Evolutionary conservation across 1,140 invertebrate genomes (phyloP).

Genomic region (Chlorops oryzae): DNA sequence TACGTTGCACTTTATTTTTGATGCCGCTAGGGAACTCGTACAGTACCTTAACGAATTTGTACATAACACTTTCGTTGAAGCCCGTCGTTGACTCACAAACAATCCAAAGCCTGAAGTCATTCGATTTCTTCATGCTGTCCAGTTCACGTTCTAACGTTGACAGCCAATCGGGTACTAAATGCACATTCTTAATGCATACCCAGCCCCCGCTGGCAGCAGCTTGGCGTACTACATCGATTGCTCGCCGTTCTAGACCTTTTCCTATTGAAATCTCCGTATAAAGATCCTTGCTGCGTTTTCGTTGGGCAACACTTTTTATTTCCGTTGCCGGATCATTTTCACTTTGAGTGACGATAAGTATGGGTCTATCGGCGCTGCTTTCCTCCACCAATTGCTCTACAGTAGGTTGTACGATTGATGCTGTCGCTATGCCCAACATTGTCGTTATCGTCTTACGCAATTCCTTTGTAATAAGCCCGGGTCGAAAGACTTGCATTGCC

Average conservation of each 20-base stretch:
- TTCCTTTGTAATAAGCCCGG: slow-evolving; percentile 70
- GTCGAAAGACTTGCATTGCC: slow-evolving; percentile 71
- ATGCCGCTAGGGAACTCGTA: slow-evolving; percentile 72
- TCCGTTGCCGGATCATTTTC: slow-evolving; percentile 81
- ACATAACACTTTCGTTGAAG: slow-evolving; percentile 32
- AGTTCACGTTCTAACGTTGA: slow-evolving; percentile 68
- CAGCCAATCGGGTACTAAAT: slow-evolving; percentile 75
- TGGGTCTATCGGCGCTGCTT: slow-evolving; percentile 55
- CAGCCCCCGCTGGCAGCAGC: slow-evolving; percentile 35
- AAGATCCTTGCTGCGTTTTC: slow-evolving; percentile 52
- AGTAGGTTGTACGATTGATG: slow-evolving; percentile 31
- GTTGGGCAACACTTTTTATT: slow-evolving; percentile 58
- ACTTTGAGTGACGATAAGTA: slow-evolving; percentile 67
- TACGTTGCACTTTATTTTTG: slow-evolving; percentile 55
- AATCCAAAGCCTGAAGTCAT: slow-evolving; percentile 70
- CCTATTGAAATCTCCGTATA: slow-evolving; percentile 50
- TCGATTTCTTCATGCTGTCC: slow-evolving; percentile 53
- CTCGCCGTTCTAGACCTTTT: slow-evolving; percentile 28
- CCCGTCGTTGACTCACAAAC: slow-evolving; percentile 52
- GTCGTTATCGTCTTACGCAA: slow-evolving; percentile 66
- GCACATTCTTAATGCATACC: slow-evolving; percentile 74
- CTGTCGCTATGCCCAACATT: slow-evolving; percentile 54
- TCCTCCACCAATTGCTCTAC: slow-evolving; percentile 40
- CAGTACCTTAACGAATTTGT: slow-evolving; percentile 64
- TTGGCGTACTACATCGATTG: slow-evolving; percentile 22